Evolutionary conservation across 1,140 invertebrate genomes (phyloP), one percentile per base, ranked within the genome.

Genomic region (Riptortus pedestris): DNA sequence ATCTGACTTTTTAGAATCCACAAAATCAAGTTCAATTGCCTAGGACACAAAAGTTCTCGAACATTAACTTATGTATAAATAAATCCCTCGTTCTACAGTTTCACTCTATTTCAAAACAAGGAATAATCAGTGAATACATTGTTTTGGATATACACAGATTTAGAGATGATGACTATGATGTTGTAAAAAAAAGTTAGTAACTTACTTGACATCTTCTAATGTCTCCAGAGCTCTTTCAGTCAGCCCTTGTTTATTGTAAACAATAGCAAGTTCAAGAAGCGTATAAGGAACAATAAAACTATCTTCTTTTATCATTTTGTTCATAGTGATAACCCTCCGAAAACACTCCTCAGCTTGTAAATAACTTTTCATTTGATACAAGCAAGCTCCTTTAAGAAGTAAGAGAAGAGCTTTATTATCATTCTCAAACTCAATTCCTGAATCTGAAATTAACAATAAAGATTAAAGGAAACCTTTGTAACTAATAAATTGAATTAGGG

Each of bases 271-370:
- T 76, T 98, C 94, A 22, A 92, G 86, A 24, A 85, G 79, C 1
- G 92, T 83, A 74, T 91, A 96, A 4, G 95, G 93, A 28, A 91
- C 76, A 22, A 97, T 73, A 74, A 91, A 95, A 0, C 80, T 81
- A 73, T 96, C 92, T 66, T 90, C 86, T 65, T 86, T 85, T 26
- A 96, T 81, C 59, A 84, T 80, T 69, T 87, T 89, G 69, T 91
- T 88, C 67, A 88, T 76, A 62, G 74, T 73, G 67, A 85, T 75
- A 20, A 91, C 83, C 66, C 81, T 79, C 67, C 78, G 79, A 29
- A 94, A 81, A 73, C 84, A 88, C 69, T 90, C 81, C 66, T 93
- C 82, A 9, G 91, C 87, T 71, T 88, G 81, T 29, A 85, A 73
- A 48, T 80, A 79, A 70, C 83, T 82, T 52, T 81, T 79, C 80